These are phyloP conservation scores for Danio tinwini DNA, from an alignment of 2,797 vertebrate species.

Conservation along the genomic window DNA sequence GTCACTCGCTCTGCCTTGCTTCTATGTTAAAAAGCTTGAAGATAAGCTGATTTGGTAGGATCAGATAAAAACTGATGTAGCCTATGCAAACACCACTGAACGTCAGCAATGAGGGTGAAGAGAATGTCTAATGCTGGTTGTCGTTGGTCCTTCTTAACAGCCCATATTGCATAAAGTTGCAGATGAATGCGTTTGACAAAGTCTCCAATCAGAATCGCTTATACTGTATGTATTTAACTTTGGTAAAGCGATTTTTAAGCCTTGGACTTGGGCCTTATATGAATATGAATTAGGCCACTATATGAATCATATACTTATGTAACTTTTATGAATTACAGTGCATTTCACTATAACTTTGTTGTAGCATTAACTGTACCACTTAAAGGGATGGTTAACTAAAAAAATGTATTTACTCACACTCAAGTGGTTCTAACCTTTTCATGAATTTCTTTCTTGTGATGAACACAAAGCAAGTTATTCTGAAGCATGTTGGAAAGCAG, in stretches of 20 bases:
- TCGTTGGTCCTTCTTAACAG: neutral
- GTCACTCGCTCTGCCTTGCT: neutral
- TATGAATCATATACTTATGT: constrained; percentile 19
- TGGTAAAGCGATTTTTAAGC: neutral
- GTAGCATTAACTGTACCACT: constrained; percentile 36
- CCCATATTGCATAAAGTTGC: neutral
- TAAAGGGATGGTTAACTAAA: too few species aligned
- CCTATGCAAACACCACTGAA: constrained; percentile 63
- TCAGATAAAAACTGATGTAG: constrained; percentile 45
- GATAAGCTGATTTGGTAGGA: neutral
- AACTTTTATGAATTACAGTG: constrained; percentile 37
- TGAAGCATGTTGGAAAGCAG: too few species aligned
- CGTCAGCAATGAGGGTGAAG: constrained; percentile 24
- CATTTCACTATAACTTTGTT: constrained; percentile 49
- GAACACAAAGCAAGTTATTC: too few species aligned
- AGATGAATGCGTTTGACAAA: neutral
- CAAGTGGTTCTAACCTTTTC: too few species aligned
- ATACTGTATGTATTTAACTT: neutral
- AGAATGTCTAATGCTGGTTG: constrained; percentile 9
- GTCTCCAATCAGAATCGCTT: neutral
- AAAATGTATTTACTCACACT: too few species aligned
- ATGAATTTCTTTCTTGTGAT: too few species aligned
- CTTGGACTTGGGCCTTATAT: constrained; percentile 6
- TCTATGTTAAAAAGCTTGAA: neutral
- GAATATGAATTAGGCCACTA: constrained; percentile 13